Evolutionary conservation across 2,113 vertebrate species (phyloP), one percentile per base, ranked within the genome.

Genomic region (Orientallactaga bullata): DNA sequence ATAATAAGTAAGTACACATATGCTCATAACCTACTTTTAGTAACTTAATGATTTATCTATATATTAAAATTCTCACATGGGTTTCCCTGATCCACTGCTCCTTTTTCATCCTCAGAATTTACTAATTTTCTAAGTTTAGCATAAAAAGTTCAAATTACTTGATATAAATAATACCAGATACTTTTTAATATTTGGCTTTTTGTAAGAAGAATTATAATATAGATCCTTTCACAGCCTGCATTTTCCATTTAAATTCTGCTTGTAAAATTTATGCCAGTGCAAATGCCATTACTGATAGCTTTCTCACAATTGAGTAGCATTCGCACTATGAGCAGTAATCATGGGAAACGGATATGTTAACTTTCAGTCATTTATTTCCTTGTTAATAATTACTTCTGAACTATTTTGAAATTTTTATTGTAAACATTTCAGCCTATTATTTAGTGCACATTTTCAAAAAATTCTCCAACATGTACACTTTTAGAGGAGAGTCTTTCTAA

Each of bases 221-320:
- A 47, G 88, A 68, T 87, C 89, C 11, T 73, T 89, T 58, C 74
- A 47, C 65, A 94, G 55, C 30, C 58, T 89, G 5, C 3, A 55
- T 82, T 83, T 63, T 42, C 21, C 30, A 23, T 42, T 69, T 83
- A 89, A 95, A 83, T 95, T 95, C 23, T 87, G 58, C 28, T 87
- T 92, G n/a, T 83, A 20, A 94, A 91, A 61, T 86, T 77, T 61
- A 63, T 73, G 30, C 81, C 89, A 85, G 65, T 3, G 35, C 6
- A 18, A 63, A 5, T 68, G 66, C 15, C 42, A 72, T 39, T 66
- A 73, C 7, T 82, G 85, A 9, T 88, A 47, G 80, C 24, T 74
- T 65, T 89, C 28, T 74, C 28, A 83, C 15, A 60, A 8, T 60
- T 77, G 8, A 89, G 20, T 37, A 78, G 1, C 68, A 78, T 66